These are phyloP conservation scores for Latrodectus hesperus DNA, from an alignment of 2,888 invertebrate genomes.

Conservation along the genomic window DNA sequence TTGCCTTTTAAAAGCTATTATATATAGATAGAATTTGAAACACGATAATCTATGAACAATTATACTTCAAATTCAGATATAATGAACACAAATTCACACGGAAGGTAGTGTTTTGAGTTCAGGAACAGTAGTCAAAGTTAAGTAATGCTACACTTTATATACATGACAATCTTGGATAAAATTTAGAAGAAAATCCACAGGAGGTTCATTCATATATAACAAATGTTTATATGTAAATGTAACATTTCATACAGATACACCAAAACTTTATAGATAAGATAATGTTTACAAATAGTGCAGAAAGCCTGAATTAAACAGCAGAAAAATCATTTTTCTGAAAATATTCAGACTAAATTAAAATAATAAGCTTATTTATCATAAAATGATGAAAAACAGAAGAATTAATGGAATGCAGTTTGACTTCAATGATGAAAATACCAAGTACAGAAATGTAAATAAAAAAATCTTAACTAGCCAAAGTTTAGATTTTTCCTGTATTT, in stretches of 20 bases:
- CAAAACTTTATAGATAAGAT: not conserved
- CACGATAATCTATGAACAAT: not conserved
- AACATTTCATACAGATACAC: not conserved
- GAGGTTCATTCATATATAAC: not conserved
- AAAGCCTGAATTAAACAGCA: not conserved
- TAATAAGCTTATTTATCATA: too few species aligned
- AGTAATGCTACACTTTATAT: conserved; percentile 57
- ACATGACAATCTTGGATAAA: conserved; percentile 55
- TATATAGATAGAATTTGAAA: not conserved
- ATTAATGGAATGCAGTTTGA: too few species aligned
- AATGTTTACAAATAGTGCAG: not conserved
- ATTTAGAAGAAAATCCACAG: not conserved
- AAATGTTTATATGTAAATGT: not conserved
- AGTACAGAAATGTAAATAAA: too few species aligned
- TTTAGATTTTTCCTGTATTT: too few species aligned
- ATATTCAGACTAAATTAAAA: not conserved
- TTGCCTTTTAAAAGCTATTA: conserved; percentile 1
- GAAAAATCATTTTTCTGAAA: not conserved
- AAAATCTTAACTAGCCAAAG: too few species aligned
- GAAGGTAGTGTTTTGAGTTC: conserved; percentile 49
- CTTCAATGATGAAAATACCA: too few species aligned
- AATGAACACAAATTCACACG: conserved; percentile 5
- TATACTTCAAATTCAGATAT: not conserved
- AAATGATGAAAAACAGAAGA: too few species aligned
- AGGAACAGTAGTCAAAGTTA: conserved; percentile 48